A percentile compares a stretch with the other conserved stretches of the same genome.
These are phyloP conservation scores for Eutolmus rufibarbis DNA, from an alignment of 2,888 invertebrate species.

Conservation along the genomic window DNA sequence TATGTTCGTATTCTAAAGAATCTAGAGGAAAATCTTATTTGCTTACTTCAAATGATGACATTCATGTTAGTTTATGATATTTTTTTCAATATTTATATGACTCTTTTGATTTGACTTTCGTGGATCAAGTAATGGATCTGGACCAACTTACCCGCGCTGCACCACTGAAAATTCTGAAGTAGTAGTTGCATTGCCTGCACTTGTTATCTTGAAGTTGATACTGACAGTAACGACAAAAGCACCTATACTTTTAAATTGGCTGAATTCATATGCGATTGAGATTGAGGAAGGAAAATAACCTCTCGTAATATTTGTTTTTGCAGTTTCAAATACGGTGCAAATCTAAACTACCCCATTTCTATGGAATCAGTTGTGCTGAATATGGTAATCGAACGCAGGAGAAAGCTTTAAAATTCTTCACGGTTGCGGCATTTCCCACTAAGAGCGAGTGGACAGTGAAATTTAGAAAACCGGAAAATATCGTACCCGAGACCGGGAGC, in stretches of 20 bases:
- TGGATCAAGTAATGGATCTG: not conserved
- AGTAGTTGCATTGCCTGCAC: not conserved
- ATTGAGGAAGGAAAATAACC: not conserved
- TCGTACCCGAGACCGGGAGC: not conserved
- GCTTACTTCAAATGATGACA: not conserved
- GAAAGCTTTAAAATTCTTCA: not conserved
- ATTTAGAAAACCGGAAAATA: not conserved
- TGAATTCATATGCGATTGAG: not conserved
- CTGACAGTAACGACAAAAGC: not conserved
- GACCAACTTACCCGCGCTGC: not conserved
- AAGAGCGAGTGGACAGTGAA: not conserved
- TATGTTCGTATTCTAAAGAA: too few relatives aligned
- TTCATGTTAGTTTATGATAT: not conserved
- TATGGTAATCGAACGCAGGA: not conserved
- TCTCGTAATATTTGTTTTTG: not conserved
- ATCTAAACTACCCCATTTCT: not conserved
- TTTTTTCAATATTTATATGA: not conserved
- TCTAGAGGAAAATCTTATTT: not conserved
- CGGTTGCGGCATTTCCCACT: not conserved
- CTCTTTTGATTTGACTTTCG: not conserved
- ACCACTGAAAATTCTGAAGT: not conserved
- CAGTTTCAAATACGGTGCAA: not conserved
- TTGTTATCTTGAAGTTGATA: not conserved
- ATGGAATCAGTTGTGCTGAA: not conserved
- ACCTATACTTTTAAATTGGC: not conserved